Evolutionary conservation across 1,140 invertebrate species (phyloP), one percentile per base, ranked within the genome.

Genomic region (Antheraea mylitta): DNA sequence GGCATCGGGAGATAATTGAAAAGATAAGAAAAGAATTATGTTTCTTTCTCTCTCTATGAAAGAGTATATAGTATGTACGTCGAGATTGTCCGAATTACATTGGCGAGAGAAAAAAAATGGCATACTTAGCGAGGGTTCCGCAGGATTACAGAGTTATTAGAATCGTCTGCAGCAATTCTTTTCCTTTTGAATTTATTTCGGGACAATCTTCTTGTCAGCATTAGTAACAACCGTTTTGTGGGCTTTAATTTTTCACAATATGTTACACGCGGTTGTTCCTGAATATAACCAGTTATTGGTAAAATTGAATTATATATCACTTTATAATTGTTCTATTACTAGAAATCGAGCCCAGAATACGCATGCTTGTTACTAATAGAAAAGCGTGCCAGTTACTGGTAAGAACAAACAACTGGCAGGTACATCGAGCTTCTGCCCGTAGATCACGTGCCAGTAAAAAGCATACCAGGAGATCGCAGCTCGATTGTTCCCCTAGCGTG

Each of bases 1-100:
- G 74, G 70, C 70, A 66, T 16, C 71, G 62, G 53, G 60, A 77
- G 77, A 78, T 81, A 81, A 80, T 78, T 80, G 76, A 75, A 80
- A 78, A 80, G 79, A 80, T 80, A 75, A 75, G 64, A 48, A 45
- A 76, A 76, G 73, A 73, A 75, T 71, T 66, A 74, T 63, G 69
- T 61, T 61, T 61, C 30, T 61, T 36, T 30, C 19, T 30, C 45
- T 53, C 45, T 53, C 53, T 61, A 53, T 53, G 45, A 53, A 53
- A 42, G 8, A 42, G 38, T 42, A 42, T 53, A 42, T 68, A 59
- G 69, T 68, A 48, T 71, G 58, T 69, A 59, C 65, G 68, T 67
- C 36, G 60, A 72, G 71, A 76, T 76, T 67, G 61, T 36, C 45
- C 45, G 45, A 53, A 70, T 76, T 76, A 76, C 67, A 70, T 36